Base-by-base conservation (phyloP, 2,888 invertebrate genomes). In the Macropis europaea region DNA sequence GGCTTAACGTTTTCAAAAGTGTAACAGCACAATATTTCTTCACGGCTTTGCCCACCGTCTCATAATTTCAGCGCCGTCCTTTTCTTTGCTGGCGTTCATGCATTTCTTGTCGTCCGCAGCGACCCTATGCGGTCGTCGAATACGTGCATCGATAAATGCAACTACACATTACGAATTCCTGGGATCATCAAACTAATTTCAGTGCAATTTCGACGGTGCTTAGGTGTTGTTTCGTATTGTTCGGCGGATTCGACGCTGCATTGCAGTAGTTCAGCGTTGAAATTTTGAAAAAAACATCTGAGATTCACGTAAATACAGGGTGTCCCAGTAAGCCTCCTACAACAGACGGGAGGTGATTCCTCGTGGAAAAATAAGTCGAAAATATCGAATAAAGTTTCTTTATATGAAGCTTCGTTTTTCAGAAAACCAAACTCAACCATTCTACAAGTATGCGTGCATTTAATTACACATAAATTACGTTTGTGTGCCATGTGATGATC, bases 111-210 rank as follows among this genome's bases (percentile, higher is more conserved):
- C 32, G 19, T 11, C 11, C 28, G 13, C 9, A 2, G 4, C 15
- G 17, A n/a, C 42, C 11, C 24, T 28, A 9, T 40, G 59, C 38
- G 59, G 54, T 42, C 22, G 15, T 56, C 34, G 32, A 47, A 56
- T 57, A 19, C 56, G 13, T 7, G 34, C 32, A 7, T 22, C 30
- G 22, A 30, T 7, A 63, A 48, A 47, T 56, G 32, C 34, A 22
- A 42, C 57, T 48, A 15, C 9, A 40, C 42, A 64, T 47, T 48
- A 42, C 2, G 26, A 32, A 59, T 15, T 32, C 7, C 26, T 13
- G 5, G n/a, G 13, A 48, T 42, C 11, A 57, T 64, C 59, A 19
- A 3, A 7, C 32, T 42, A 48, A 63, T 63, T 17, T 24, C 26
- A 24, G 24, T 24, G 28, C 19, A 57, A 63, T 63, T 63, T 47